Base-by-base conservation (phyloP, 2,113 vertebrate species). In the Meleagris gallopavo region DNA sequence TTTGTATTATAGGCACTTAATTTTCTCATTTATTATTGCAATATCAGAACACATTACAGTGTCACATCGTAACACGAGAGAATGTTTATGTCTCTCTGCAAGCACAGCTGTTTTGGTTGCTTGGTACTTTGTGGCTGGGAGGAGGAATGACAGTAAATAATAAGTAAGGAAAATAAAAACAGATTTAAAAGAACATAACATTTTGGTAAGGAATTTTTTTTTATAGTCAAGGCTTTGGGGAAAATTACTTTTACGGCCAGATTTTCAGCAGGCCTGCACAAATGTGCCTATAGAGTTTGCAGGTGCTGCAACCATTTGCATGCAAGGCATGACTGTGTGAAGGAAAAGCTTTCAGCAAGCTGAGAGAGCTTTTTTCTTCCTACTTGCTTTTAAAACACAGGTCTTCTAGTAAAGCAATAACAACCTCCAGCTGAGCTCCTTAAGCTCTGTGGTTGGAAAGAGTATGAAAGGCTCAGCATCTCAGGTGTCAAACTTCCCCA, bases 141-240 rank as follows among this genome's bases (percentile, higher is more conserved):
- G 29, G 6, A 46, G 46, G 52, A 81, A 75, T 60, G 46, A 86
- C 58, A 83, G 46, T 93, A 95, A 96, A 88, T 91, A 91, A 67
- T 80, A 94, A 78, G 32, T 58, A 86, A 88, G 40, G 79, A 76
- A 95, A 91, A 93, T 95, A 90, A 90, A 93, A 95, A 78, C 83
- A 93, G 72, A 64, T 91, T 91, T 86, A 43, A 95, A 95, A 93
- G 61, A 66, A 75, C 2, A 29, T 78, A 95, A 88, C 38, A 48
- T 95, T 96, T 91, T 90, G 72, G 61, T 91, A 88, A 91, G 46
- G 61, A 83, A 14, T 3, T 89, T 90, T 84, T 86, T 95, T 95
- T 88, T 85, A 91, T 78, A 88, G 88, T 45, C 30, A 34, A 78
- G 86, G 48, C 91, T 95, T 86, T 93, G 90, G 76, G 70, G 69